Evolutionary conservation across 2,113 vertebrate species (phyloP), one percentile per base, ranked within the genome.

Genomic region (Anseranas semipalmata): DNA sequence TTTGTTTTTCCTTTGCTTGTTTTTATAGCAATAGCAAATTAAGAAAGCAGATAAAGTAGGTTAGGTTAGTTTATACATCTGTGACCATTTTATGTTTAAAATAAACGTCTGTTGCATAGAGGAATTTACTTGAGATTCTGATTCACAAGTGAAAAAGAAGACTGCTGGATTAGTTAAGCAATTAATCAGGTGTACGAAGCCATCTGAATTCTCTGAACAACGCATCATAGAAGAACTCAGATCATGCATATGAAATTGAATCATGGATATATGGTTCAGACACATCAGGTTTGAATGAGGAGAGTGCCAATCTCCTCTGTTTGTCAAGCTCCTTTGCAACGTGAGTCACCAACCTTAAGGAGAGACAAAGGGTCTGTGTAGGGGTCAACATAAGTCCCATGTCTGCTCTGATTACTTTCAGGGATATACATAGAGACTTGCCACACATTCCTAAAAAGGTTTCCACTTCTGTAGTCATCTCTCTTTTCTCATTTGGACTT

Each of bases 151-250:
- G 41, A 56, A 70, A 43, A 78, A 70, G 70, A 87, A 92, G 30
- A 41, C 56, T 75, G 39, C 48, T 85, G 89, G 76, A 89, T 92
- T 87, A 79, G 73, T 75, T 94, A 78, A 91, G 56, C 59, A 95
- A 95, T 91, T 95, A 94, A 89, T 95, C 91, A 95, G 91, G 81
- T 95, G 71, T 91, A 85, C 74, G 87, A 91, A 95, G 56, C 63
- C 80, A 85, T 85, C 52, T 87, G 91, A 95, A 90, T 92, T 93
- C 68, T 93, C 77, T 55, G 84, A 96, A 77, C 30, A 62, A n/a
- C 59, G 55, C 52, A 24, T 32, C 21, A 46, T 22, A 83, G 72
- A 78, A 89, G 92, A 93, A 74, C 50, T 95, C 75, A 93, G 74
- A 94, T 78, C 91, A 59, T 83, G 79, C 82, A 87, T 87, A 91